These are phyloP conservation scores for Labeo calbasu DNA, from an alignment of 2,797 vertebrate genomes.

Conservation along the genomic window DNA sequence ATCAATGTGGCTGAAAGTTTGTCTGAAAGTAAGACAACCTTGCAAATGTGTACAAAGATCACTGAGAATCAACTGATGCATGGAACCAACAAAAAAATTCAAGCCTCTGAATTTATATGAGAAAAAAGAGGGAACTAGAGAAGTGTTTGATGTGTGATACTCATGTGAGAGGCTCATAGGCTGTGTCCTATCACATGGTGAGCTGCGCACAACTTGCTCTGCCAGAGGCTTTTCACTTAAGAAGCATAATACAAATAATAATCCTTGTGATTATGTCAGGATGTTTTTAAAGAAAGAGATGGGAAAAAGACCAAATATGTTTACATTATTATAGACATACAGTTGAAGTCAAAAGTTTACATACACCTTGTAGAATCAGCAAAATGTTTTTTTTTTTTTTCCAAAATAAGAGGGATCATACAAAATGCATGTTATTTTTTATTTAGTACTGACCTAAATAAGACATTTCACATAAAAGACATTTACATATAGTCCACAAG, in stretches of 20 bases:
- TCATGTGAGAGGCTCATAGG: conserved; percentile 35
- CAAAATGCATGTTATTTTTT: too few species aligned
- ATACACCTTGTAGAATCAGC: too few species aligned
- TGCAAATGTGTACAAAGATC: neutral
- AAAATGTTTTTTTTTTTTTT: too few species aligned
- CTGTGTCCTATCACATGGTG: conserved; percentile 25
- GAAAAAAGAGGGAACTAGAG: neutral
- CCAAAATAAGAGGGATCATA: too few species aligned
- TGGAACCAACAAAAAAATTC: neutral
- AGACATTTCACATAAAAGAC: too few species aligned
- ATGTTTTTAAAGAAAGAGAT: neutral
- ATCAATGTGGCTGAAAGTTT: neutral
- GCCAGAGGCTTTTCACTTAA: conserved; percentile 9
- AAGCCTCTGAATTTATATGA: neutral
- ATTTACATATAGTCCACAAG: too few species aligned
- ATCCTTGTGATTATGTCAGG: neutral
- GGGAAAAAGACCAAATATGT: neutral
- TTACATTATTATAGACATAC: neutral
- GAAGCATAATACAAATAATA: conserved; percentile 6
- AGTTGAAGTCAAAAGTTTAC: too few species aligned
- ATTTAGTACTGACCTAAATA: too few species aligned
- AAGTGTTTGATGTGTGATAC: conserved; percentile 8
- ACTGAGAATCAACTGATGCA: neutral
- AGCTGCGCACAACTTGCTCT: neutral
- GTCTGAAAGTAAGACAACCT: neutral